Percentiles rank a stretch among this genome's conserved stretches.
Conservation (phyloP, 2,113 vertebrate species). For the Atrichornis clamosus region DNA sequence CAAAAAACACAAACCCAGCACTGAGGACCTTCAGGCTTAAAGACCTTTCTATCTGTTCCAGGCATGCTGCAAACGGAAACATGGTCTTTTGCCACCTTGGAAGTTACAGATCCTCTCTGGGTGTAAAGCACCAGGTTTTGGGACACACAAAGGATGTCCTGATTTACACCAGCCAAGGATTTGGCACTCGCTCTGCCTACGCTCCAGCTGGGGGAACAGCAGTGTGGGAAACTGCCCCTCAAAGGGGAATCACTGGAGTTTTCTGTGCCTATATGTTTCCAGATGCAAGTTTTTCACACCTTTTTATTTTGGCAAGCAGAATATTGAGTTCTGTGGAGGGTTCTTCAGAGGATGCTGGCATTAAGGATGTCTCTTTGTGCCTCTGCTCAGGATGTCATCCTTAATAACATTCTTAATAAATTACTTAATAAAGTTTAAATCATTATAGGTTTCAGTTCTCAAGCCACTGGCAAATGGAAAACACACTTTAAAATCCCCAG, state of each 20-base stretch:
- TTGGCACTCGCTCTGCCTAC: not conserved
- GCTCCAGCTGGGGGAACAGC: not conserved
- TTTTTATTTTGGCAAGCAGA: not conserved
- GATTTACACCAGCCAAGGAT: not conserved
- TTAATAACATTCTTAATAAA: not conserved
- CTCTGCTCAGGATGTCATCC: not conserved
- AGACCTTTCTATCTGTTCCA: not conserved
- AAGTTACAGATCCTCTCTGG: not conserved
- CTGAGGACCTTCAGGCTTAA: not conserved
- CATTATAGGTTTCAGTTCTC: not conserved
- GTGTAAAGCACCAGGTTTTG: not conserved
- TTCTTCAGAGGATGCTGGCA: accelerated
- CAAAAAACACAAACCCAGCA: not conserved
- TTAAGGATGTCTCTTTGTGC: not conserved
- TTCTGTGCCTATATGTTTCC: not conserved
- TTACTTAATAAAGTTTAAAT: not conserved
- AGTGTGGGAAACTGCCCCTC: not conserved
- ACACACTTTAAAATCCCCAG: not conserved
- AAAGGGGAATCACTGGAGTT: not conserved
- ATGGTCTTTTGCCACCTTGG: not conserved
- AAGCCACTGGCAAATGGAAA: not conserved
- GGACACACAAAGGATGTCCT: not conserved
- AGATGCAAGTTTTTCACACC: not conserved
- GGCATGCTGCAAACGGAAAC: not conserved
- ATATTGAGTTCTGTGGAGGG: not conserved